Conservation (phyloP, 2,797 vertebrate species). For the Linurgus olivaceus region DNA sequence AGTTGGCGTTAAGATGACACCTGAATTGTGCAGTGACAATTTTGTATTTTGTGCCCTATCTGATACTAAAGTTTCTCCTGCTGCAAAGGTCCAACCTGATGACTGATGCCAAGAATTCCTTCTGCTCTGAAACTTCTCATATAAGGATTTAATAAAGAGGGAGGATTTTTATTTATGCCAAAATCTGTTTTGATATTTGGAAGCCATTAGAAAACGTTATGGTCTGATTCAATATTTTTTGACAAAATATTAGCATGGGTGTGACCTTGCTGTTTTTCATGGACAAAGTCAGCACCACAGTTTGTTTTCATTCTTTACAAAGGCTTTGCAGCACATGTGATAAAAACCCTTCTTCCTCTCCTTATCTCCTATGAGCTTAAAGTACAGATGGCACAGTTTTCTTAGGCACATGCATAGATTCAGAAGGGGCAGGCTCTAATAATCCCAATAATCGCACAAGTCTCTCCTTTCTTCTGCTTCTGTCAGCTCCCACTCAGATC, state of each 20-base stretch:
- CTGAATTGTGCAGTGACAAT: background rate
- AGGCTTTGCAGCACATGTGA: background rate
- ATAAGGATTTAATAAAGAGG: constrained; percentile 4
- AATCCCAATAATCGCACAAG: background rate
- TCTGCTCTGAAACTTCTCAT: background rate
- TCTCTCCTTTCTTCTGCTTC: background rate
- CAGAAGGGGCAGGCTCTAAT: background rate
- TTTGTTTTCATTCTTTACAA: constrained; percentile 20
- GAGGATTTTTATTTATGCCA: background rate
- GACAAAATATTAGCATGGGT: background rate
- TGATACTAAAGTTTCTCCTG: background rate
- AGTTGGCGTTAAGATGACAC: background rate
- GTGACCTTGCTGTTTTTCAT: background rate
- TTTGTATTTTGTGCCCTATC: background rate
- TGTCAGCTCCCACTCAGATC: background rate
- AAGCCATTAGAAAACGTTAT: background rate
- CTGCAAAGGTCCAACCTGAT: background rate
- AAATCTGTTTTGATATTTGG: constrained; percentile 40
- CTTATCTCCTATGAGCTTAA: background rate
- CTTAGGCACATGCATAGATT: background rate
- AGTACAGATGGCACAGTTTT: background rate
- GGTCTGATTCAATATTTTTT: constrained; percentile 38
- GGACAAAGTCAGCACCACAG: background rate
- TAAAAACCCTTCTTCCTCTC: background rate
- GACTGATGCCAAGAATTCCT: background rate